Evolutionary conservation across 2,888 invertebrate species (phyloP).

Genomic region (Tachystola acroxantha): DNA sequence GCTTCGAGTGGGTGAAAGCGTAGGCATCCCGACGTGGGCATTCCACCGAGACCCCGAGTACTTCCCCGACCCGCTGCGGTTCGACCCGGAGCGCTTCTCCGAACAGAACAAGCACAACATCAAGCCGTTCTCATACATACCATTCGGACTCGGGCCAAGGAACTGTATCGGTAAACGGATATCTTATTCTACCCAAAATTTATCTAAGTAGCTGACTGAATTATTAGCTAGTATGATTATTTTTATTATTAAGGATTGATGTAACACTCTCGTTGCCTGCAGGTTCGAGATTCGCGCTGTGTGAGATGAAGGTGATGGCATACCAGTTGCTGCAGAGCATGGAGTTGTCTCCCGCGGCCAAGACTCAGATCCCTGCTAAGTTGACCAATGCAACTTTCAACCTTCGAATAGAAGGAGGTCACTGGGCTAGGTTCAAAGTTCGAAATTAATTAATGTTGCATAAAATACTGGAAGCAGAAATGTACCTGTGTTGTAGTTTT

Average conservation of each 20-base stretch:
- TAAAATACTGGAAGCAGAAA: no score
- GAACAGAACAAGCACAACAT: constrained; percentile 7
- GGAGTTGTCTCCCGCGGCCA: constrained; percentile 35
- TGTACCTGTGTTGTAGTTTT: no score
- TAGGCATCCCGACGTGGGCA: constrained; percentile 48
- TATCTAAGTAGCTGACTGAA: no score
- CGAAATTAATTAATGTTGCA: constrained; percentile 14
- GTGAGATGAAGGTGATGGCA: constrained; percentile 48
- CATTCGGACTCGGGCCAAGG: constrained; percentile 7
- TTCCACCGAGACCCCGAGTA: constrained; percentile 7
- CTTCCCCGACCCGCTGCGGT: constrained; percentile 7
- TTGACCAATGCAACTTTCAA: constrained; percentile 30
- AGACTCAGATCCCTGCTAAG: constrained; percentile 31
- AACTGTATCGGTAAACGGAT: constrained; percentile 9
- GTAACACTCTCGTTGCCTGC: no score
- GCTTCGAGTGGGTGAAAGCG: constrained; percentile 33
- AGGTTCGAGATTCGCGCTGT: constrained; percentile 53
- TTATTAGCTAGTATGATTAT: no score
- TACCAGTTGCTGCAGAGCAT: constrained; percentile 43
- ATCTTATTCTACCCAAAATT: background rate
- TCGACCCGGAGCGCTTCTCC: constrained; percentile 10
- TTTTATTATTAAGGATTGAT: no score
- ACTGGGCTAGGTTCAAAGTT: constrained; percentile 34
- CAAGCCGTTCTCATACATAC: constrained; percentile 5
- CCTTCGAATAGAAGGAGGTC: constrained; percentile 37